A percentile compares a stretch with the other conserved stretches of the same genome.
phyloP scores from a whole-genome alignment of 2,797 vertebrate species.

The Thripadectes ignobilis region DNA sequence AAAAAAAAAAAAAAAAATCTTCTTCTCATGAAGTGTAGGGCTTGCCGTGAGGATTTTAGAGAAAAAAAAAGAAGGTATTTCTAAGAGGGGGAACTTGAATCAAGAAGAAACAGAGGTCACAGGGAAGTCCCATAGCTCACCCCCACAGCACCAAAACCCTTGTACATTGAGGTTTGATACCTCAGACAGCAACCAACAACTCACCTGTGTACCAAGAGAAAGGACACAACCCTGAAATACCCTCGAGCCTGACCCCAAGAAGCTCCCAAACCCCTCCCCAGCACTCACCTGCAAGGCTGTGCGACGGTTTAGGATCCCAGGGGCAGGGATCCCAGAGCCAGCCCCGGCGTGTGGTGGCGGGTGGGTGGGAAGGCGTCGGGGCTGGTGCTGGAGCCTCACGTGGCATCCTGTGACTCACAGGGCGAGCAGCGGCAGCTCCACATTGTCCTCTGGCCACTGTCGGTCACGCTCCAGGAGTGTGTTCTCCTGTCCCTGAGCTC shows the following conservation, averaged over 20 bases:
- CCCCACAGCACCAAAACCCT: background rate
- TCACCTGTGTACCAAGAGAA: background rate
- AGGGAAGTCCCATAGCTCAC: background rate
- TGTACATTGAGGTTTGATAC: accelerated
- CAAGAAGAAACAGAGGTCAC: background rate
- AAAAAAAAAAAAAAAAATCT: background rate
- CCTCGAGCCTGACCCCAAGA: background rate
- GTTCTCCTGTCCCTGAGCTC: accelerated
- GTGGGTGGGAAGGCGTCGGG: accelerated
- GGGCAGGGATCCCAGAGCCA: background rate
- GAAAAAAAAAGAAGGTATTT: too few relatives aligned
- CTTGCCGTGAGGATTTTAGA: accelerated
- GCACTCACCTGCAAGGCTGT: background rate
- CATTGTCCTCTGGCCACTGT: accelerated
- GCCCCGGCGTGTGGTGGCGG: accelerated
- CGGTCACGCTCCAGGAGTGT: accelerated
- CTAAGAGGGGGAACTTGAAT: background rate
- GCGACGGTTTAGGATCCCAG: accelerated
- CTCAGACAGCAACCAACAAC: background rate
- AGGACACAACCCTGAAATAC: background rate
- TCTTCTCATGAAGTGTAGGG: background rate
- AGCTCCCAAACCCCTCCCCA: background rate
- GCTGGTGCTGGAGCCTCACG: background rate
- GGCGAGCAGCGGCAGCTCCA: accelerated
- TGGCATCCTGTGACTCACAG: constrained; percentile 5